A percentile compares a stretch with the other conserved stretches of the same genome.
phyloP scores from a whole-genome alignment of 2,797 vertebrate species.

The Sciurus vulgaris region DNA sequence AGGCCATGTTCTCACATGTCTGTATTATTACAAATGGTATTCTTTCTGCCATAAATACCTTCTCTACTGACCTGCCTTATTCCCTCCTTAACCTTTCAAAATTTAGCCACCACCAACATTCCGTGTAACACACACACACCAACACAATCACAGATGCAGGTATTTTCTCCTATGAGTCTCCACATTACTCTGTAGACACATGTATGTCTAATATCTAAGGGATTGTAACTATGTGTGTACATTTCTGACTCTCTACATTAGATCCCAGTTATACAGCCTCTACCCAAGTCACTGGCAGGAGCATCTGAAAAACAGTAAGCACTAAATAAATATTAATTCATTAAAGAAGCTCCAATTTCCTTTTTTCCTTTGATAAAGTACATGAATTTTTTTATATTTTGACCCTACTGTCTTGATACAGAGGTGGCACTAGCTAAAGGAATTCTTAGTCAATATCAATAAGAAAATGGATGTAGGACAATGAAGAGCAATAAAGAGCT shows the following conservation, averaged over 20 bases:
- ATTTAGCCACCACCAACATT: background rate
- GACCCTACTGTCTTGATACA: background rate
- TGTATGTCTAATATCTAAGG: background rate
- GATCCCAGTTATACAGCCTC: background rate
- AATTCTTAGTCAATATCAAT: background rate
- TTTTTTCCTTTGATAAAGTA: background rate
- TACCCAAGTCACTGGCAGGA: background rate
- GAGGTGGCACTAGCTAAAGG: background rate
- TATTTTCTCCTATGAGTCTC: background rate
- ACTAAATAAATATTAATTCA: background rate
- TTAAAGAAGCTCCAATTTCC: background rate
- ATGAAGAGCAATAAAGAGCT: background rate
- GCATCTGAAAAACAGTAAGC: background rate
- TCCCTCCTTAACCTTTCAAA: background rate
- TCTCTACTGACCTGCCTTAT: background rate
- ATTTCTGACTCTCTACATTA: background rate
- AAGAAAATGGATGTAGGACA: background rate
- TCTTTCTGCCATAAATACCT: background rate
- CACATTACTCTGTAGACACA: background rate
- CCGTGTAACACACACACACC: background rate
- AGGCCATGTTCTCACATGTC: background rate
- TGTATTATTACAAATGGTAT: background rate
- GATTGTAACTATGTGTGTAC: background rate
- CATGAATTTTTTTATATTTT: background rate
- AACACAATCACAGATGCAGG: background rate